Base-by-base conservation (phyloP, 2,113 vertebrate species). In the Oreotrochilus melanogaster region DNA sequence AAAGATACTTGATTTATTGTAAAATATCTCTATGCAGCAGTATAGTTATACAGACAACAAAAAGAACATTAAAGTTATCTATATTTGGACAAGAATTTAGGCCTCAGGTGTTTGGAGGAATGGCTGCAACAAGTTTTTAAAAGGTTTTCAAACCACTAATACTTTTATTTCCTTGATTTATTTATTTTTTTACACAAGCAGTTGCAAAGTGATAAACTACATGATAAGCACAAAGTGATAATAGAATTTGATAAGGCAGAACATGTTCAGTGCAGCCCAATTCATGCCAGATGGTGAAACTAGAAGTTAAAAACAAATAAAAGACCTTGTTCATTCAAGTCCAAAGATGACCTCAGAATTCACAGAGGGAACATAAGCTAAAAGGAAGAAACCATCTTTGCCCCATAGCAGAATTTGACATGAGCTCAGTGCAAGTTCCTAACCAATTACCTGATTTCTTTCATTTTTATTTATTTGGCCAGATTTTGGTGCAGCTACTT, bases 221-320 rank as follows among this genome's bases (percentile, higher is more conserved):
- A 85, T 6, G 83, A 92, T 94, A 96, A 94, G 64, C 54, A 53
- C 79, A 69, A 92, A 94, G 54, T 50, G 83, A 89, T 94, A 89
- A 94, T 81, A 58, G 82, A 89, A 81, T 97, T 79, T 93, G 93
- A 92, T 96, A 95, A 94, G 84, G 89, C 16, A 88, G 65, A 92
- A 93, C 43, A 53, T 30, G 48, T 74, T 83, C 64, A 60, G 43
- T 60, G 30, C 21, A 61, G 45, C 24, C 37, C 72, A 83, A 51
- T 60, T 90, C 93, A 86, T 45, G 15, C 35, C 88, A 94, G 82
- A 86, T 86, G 88, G 37, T 60, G 18, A 86, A 90, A 95, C 64
- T 33, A 94, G 37, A 87, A 94, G 33, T 61, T 89, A 33, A 24
- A 94, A 92, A 85, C 76, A 82, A 92, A 92, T 60, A 89, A 72